Percentiles rank a stretch among this genome's conserved stretches.
phyloP scores from a whole-genome alignment of 2,797 vertebrate genomes.

The Danio aesculapii region DNA sequence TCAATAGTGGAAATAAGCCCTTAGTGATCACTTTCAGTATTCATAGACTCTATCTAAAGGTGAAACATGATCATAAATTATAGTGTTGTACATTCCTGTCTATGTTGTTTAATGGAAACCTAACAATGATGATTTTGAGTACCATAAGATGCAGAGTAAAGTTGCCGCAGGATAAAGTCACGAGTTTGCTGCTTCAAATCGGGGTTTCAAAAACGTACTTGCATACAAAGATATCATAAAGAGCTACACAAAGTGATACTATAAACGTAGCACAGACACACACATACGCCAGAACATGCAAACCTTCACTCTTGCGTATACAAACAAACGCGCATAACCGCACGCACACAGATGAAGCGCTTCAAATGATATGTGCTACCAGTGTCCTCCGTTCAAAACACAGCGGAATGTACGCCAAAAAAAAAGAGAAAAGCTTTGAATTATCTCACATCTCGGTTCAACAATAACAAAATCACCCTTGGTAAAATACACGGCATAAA shows the following conservation, averaged over 20 bases:
- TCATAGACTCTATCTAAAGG: conserved; percentile 37
- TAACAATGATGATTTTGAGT: conserved; percentile 56
- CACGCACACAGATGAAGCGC: conserved; percentile 64
- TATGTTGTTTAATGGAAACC: conserved; percentile 39
- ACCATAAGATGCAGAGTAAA: conserved; percentile 71
- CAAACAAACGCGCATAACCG: conserved; percentile 64
- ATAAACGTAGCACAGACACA: conserved; percentile 68
- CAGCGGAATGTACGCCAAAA: conserved; percentile 55
- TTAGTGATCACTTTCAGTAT: conserved; percentile 50
- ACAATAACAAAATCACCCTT: conserved; percentile 56
- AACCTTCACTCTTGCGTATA: conserved; percentile 62
- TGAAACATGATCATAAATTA: conserved; percentile 50
- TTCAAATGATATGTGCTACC: conserved; percentile 75
- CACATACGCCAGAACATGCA: conserved; percentile 64
- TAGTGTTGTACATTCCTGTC: conserved; percentile 57
- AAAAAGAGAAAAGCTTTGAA: not conserved
- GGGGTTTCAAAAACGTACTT: conserved; percentile 65
- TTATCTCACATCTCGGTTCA: conserved; percentile 47
- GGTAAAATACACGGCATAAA: conserved; percentile 65
- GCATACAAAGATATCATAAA: conserved; percentile 72
- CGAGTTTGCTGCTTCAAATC: conserved; percentile 67
- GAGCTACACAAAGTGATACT: conserved; percentile 79
- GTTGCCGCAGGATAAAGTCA: conserved; percentile 56
- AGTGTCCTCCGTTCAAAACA: conserved; percentile 68
- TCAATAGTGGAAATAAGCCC: conserved; percentile 61